Conservation (phyloP, 2,888 invertebrate genomes). For the Melanargia galathea region DNA sequence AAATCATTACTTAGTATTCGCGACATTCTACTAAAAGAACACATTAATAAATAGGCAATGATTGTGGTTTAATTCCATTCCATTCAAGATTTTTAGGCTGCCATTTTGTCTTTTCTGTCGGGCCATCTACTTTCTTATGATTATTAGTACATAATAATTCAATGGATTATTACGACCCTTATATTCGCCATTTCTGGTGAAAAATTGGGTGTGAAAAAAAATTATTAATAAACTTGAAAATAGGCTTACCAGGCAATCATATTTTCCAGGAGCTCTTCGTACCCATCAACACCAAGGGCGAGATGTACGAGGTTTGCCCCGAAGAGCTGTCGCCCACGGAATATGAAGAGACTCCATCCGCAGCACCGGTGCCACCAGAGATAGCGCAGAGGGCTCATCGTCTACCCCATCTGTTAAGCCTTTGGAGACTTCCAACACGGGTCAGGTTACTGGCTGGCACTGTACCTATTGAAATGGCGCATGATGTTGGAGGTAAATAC, state of each 20-base stretch:
- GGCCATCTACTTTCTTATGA: too few relatives aligned
- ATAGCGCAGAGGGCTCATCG: constrained; percentile 81
- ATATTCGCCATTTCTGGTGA: too few relatives aligned
- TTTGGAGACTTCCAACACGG: constrained; percentile 82
- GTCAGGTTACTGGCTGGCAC: constrained; percentile 84
- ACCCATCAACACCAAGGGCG: constrained; percentile 88
- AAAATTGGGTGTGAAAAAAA: too few relatives aligned
- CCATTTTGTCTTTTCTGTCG: background rate
- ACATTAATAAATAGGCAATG: background rate
- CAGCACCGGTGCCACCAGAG: constrained; percentile 64
- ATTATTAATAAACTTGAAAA: too few relatives aligned
- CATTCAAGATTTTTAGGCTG: background rate
- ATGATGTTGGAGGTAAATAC: constrained; percentile 83
- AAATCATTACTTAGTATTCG: background rate
- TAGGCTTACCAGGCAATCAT: too few relatives aligned
- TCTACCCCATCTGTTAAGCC: constrained; percentile 80
- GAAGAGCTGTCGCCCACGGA: constrained; percentile 79
- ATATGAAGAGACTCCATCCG: constrained; percentile 76
- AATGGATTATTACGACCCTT: too few relatives aligned
- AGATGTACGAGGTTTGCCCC: constrained; percentile 85
- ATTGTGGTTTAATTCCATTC: too few relatives aligned
- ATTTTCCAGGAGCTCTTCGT: constrained; percentile 85
- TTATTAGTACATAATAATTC: too few relatives aligned
- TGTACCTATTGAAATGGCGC: constrained; percentile 82
- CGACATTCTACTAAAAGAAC: background rate